Evolutionary conservation across 1,140 invertebrate genomes (phyloP).

Genomic region (Stegodyphus mimosarum): DNA sequence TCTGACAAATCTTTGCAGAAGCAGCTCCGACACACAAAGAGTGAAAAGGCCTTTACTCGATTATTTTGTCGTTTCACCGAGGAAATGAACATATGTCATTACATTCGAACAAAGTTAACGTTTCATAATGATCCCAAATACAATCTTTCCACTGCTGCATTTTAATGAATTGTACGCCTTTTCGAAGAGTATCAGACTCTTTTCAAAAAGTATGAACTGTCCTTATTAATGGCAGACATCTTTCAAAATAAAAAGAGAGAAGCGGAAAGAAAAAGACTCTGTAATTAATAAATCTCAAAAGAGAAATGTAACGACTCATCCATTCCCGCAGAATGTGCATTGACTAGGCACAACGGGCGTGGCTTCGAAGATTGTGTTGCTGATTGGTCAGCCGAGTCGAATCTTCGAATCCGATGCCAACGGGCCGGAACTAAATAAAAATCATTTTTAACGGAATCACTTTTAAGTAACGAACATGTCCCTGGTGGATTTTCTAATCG

Average conservation of each 20-base stretch:
- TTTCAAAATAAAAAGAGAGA: constrained; percentile 1
- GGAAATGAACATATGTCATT: neutral
- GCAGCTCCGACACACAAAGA: neutral
- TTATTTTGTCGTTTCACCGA: neutral
- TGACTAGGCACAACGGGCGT: constrained; percentile 23
- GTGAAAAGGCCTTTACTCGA: neutral
- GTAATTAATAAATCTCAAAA: constrained; percentile 28
- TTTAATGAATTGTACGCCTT: constrained; percentile 6
- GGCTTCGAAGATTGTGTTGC: neutral
- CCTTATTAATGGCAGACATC: constrained; percentile 9
- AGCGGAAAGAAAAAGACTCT: neutral
- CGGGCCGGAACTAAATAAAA: constrained; percentile 49
- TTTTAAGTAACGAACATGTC: constrained; percentile 53
- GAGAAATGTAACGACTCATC: constrained; percentile 19
- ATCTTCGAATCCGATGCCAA: constrained; percentile 24
- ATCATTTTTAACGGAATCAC: constrained; percentile 38
- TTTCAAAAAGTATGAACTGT: constrained; percentile 9
- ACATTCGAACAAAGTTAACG: neutral
- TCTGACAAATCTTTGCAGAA: neutral
- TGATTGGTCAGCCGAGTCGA: constrained; percentile 23
- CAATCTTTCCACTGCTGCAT: neutral
- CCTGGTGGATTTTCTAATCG: constrained; percentile 30
- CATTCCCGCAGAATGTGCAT: neutral
- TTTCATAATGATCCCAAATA: constrained; percentile 7
- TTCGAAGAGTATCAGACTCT: neutral